A percentile compares a stretch with the other conserved stretches of the same genome.
These are phyloP conservation scores for Chiroxiphia lanceolata DNA, from an alignment of 2,797 vertebrate species.

Conservation along the genomic window DNA sequence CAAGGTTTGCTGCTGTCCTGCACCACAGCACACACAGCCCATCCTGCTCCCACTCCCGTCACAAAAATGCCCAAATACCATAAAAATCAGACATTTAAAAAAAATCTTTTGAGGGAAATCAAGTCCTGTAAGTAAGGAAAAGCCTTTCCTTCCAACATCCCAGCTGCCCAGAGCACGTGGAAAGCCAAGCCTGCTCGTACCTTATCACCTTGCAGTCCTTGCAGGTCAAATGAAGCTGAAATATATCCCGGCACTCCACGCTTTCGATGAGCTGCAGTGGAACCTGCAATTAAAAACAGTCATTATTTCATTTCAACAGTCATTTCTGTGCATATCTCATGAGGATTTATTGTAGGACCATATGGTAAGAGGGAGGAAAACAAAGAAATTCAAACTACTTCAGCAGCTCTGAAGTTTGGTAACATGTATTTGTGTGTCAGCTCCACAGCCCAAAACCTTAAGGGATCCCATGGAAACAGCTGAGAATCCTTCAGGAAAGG, in stretches of 20 bases:
- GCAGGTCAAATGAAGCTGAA: constrained; percentile 96
- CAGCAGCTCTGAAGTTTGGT: background rate
- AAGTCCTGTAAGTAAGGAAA: background rate
- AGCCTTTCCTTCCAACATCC: background rate
- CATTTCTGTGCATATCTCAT: background rate
- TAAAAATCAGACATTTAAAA: background rate
- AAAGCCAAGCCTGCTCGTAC: constrained; percentile 70
- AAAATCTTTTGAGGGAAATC: background rate
- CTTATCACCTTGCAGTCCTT: constrained; percentile 98
- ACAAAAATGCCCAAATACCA: background rate
- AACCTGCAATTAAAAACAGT: constrained; percentile 81
- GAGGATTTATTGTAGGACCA: background rate
- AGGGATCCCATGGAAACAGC: background rate
- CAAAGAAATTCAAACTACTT: background rate
- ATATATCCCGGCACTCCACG: constrained; percentile 94
- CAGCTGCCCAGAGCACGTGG: background rate
- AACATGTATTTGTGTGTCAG: background rate
- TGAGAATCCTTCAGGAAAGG: background rate
- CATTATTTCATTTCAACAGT: background rate
- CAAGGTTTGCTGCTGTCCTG: background rate
- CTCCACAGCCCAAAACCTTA: background rate
- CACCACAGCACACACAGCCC: background rate
- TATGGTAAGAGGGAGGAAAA: background rate
- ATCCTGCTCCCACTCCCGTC: background rate
- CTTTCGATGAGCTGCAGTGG: constrained; percentile 94